Evolutionary conservation across 2,888 invertebrate species (phyloP).

Genomic region (Pristionchus arcanus): DNA sequence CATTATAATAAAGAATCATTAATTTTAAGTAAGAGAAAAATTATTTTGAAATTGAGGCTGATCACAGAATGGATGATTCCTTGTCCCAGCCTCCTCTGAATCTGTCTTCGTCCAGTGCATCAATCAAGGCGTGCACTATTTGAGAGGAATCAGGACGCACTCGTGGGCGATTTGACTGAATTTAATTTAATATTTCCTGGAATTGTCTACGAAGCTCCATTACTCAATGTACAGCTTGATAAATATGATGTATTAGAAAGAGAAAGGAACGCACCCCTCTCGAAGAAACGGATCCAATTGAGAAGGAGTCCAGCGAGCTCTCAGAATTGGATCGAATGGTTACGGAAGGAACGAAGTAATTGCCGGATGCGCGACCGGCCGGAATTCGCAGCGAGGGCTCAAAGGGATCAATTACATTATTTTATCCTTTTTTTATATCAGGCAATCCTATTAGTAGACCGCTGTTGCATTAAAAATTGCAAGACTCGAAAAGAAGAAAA

Average conservation of each 20-base stretch:
- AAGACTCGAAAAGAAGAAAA: not conserved
- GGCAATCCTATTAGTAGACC: no score
- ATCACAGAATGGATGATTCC: conserved; percentile 44
- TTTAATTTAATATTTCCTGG: no score
- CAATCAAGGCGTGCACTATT: conserved; percentile 11
- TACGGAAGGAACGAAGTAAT: conserved; percentile 1
- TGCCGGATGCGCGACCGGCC: not conserved
- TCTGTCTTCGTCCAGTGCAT: conserved; percentile 24
- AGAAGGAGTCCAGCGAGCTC: conserved; percentile 21
- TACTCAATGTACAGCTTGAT: no score
- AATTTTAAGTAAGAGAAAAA: not conserved
- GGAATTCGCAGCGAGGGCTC: not conserved
- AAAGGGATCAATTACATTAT: no score
- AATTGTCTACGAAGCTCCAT: no score
- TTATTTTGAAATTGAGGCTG: no score
- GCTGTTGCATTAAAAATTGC: no score
- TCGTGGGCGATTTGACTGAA: not conserved
- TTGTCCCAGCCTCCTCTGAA: conserved; percentile 35
- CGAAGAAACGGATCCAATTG: not conserved
- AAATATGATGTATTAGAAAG: not conserved
- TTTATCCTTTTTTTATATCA: no score
- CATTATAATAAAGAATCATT: no score
- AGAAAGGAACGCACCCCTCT: not conserved
- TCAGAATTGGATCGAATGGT: conserved; percentile 41
- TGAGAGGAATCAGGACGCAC: not conserved